phyloP scores from a whole-genome alignment of 2,113 vertebrate genomes.

The Callospermophilus lateralis region DNA sequence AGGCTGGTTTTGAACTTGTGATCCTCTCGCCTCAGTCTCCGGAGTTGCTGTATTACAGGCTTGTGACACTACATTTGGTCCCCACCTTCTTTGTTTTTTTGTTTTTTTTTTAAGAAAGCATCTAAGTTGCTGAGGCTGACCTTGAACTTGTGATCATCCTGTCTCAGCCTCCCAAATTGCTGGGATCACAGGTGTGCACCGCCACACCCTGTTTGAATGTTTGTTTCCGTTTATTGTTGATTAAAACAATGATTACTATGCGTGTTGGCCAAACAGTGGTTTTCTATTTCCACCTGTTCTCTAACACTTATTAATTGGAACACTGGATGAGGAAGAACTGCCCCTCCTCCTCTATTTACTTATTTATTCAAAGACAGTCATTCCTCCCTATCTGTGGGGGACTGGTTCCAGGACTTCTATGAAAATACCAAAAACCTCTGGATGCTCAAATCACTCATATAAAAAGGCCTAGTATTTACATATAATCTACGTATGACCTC shows the following conservation, averaged over 20 bases:
- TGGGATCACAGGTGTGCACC: no score
- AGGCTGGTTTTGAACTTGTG: no score
- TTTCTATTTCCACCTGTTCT: constrained; percentile 8
- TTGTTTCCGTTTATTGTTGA: background rate
- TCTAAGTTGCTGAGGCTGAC: no score
- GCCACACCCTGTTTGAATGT: background rate
- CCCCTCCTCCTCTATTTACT: background rate
- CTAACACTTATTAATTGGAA: background rate
- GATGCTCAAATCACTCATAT: background rate
- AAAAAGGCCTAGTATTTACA: background rate
- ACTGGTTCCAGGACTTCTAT: background rate
- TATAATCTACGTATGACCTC: background rate
- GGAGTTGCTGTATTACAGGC: no score
- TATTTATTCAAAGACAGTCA: background rate
- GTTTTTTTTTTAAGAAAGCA: no score
- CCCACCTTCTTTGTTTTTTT: no score
- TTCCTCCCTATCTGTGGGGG: background rate
- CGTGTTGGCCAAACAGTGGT: background rate
- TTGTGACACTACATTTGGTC: no score
- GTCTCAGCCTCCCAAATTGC: no score
- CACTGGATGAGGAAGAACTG: background rate
- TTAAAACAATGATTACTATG: background rate
- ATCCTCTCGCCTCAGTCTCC: no score
- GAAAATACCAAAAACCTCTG: background rate
- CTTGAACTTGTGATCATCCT: no score